These are phyloP conservation scores for Copsychus sechellarum DNA, from an alignment of 2,113 vertebrate genomes.

Conservation along the genomic window DNA sequence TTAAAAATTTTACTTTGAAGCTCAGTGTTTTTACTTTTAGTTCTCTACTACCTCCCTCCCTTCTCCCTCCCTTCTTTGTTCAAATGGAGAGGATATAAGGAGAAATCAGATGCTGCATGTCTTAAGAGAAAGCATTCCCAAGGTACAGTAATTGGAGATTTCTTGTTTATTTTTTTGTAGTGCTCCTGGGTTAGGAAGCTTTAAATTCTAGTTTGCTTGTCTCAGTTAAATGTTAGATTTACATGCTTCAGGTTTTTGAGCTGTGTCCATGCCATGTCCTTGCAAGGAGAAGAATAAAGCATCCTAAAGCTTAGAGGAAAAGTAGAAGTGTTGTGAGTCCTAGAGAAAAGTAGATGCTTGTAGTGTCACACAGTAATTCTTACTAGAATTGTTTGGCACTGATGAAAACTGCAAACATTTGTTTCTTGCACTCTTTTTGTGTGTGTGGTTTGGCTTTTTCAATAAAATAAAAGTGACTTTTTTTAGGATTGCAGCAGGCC, in stretches of 20 bases:
- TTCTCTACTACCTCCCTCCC: conserved; percentile 93
- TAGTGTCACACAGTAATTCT: neutral
- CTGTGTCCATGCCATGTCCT: neutral
- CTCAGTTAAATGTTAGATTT: conserved; percentile 16
- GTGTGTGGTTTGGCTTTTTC: neutral
- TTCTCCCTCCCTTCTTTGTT: conserved; percentile 99
- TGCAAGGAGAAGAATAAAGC: neutral
- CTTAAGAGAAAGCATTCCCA: conserved; percentile 95
- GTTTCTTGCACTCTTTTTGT: neutral
- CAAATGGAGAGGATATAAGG: conserved; percentile 99
- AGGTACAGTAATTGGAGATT: conserved; percentile 89
- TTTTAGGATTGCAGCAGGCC: neutral
- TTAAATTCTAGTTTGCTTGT: conserved; percentile 31
- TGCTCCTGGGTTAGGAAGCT: conserved; percentile 53
- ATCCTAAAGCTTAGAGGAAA: neutral
- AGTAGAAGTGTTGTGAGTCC: neutral
- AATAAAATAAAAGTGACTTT: neutral
- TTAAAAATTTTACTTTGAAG: conserved; percentile 80
- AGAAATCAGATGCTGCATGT: conserved; percentile 90
- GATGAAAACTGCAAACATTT: neutral
- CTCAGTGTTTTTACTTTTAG: conserved; percentile 97
- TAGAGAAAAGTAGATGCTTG: conserved; percentile 12
- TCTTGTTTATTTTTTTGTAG: conserved; percentile 15
- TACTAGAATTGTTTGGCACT: neutral
- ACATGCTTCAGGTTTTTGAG: neutral